Percentiles rank a stretch among this genome's conserved stretches.
phyloP scores from a whole-genome alignment of 1,140 invertebrate species.

The Heliothis virescens region DNA sequence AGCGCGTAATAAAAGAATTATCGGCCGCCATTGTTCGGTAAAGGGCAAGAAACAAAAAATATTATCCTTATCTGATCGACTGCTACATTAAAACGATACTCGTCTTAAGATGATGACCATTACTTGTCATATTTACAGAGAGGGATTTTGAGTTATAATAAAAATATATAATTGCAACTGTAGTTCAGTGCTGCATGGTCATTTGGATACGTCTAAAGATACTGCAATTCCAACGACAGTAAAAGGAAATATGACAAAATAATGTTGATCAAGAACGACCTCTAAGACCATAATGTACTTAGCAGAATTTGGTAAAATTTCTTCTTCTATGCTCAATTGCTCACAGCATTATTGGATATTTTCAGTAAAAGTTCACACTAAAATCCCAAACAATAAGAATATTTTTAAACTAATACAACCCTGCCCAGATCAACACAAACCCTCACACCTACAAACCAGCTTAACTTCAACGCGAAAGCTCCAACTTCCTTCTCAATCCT shows the following conservation, averaged over 20 bases:
- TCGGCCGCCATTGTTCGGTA: constrained; percentile 30
- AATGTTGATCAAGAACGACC: too few species aligned
- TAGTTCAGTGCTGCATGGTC: too few species aligned
- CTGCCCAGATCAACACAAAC: constrained; percentile 37
- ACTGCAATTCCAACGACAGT: too few species aligned
- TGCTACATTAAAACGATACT: constrained; percentile 53
- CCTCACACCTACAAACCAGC: constrained; percentile 34
- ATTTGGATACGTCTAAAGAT: too few species aligned
- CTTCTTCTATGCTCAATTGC: too few species aligned
- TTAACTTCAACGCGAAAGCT: constrained; percentile 4
- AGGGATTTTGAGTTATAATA: constrained; percentile 4
- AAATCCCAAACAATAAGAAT: too few species aligned
- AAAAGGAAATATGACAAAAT: too few species aligned
- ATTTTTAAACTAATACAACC: constrained; percentile 11
- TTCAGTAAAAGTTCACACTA: too few species aligned
- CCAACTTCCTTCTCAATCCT: neutral
- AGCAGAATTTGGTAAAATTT: too few species aligned
- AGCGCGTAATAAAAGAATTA: constrained; percentile 36
- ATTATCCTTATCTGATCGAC: constrained; percentile 47
- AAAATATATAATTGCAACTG: neutral
- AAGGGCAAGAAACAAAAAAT: constrained; percentile 47
- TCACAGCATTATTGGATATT: too few species aligned
- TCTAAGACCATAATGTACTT: too few species aligned
- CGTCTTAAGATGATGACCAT: constrained; percentile 56
- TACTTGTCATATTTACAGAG: constrained; percentile 53